A percentile compares a stretch with the other conserved stretches of the same genome.
Evolutionary conservation across 2,113 vertebrate species (phyloP).

Genomic region (Madoqua kirkii): DNA sequence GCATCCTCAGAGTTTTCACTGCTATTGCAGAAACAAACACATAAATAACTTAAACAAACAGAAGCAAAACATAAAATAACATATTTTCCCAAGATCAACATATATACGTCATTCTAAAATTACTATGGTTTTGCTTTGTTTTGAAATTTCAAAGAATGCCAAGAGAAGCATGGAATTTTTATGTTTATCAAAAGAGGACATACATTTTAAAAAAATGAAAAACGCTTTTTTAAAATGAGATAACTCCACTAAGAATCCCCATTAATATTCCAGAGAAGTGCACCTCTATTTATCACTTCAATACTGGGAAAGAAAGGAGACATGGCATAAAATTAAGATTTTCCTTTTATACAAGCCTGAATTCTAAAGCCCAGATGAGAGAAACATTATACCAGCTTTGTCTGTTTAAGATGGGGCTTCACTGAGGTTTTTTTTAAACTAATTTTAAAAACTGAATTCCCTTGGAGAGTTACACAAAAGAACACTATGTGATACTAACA

Average conservation of each 20-base stretch:
- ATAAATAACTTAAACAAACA: background rate
- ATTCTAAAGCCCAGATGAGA: constrained; percentile 36
- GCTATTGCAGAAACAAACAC: background rate
- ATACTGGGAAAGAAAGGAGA: background rate
- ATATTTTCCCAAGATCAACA: background rate
- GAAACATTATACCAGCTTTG: constrained; percentile 33
- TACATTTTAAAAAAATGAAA: background rate
- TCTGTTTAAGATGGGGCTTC: constrained; percentile 28
- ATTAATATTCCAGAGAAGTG: background rate
- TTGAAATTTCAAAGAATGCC: constrained; percentile 13
- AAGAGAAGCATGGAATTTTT: background rate
- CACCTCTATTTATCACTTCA: background rate
- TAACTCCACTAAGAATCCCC: background rate
- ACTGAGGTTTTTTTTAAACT: background rate
- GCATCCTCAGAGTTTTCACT: background rate
- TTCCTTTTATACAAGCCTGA: constrained; percentile 2
- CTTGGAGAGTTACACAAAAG: constrained; percentile 16
- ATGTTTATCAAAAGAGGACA: background rate
- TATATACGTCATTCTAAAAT: background rate
- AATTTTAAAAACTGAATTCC: constrained; percentile 17
- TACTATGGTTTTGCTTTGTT: constrained; percentile 9
- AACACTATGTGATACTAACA: constrained; percentile 9
- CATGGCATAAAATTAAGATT: constrained; percentile 11
- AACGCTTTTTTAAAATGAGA: background rate
- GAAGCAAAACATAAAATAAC: background rate